Evolutionary conservation across 2,888 invertebrate genomes (phyloP).

Genomic region (Pherbina coryleti): DNA sequence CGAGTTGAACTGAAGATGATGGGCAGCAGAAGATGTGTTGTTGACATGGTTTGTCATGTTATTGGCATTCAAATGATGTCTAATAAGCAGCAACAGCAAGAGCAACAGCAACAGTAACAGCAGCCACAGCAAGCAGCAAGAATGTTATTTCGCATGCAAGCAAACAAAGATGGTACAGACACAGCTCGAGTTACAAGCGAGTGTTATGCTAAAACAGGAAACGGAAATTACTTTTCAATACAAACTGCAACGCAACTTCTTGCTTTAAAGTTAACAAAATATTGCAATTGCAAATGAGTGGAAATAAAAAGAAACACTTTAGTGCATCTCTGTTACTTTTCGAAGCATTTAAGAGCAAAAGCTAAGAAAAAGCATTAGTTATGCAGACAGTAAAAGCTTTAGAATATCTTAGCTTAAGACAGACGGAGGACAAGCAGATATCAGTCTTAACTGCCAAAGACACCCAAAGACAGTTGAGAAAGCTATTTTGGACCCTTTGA

Average conservation of each 20-base stretch:
- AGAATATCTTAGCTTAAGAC: too few relatives aligned
- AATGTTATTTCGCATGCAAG: too few relatives aligned
- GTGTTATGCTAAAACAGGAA: background rate
- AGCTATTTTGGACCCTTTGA: too few relatives aligned
- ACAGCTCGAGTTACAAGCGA: background rate
- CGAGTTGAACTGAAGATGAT: background rate
- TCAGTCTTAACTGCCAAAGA: too few relatives aligned
- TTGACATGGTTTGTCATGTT: conserved; percentile 19
- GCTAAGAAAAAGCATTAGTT: too few relatives aligned
- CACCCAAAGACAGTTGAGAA: too few relatives aligned
- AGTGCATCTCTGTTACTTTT: too few relatives aligned
- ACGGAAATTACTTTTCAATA: conserved; percentile 25
- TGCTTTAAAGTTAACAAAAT: background rate
- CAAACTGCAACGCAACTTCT: background rate
- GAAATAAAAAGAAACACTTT: too few relatives aligned
- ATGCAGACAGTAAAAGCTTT: background rate
- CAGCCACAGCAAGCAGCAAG: too few relatives aligned
- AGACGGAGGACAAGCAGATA: too few relatives aligned
- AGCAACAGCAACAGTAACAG: background rate
- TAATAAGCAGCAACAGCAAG: background rate
- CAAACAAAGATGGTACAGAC: background rate
- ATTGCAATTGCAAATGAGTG: background rate
- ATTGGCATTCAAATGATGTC: conserved; percentile 17
- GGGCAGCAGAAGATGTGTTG: background rate
- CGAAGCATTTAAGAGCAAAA: too few relatives aligned